Percentiles rank a stretch among this genome's conserved stretches.
These are phyloP conservation scores for Pangasius macronema DNA, from an alignment of 2,797 vertebrate species.

Conservation along the genomic window DNA sequence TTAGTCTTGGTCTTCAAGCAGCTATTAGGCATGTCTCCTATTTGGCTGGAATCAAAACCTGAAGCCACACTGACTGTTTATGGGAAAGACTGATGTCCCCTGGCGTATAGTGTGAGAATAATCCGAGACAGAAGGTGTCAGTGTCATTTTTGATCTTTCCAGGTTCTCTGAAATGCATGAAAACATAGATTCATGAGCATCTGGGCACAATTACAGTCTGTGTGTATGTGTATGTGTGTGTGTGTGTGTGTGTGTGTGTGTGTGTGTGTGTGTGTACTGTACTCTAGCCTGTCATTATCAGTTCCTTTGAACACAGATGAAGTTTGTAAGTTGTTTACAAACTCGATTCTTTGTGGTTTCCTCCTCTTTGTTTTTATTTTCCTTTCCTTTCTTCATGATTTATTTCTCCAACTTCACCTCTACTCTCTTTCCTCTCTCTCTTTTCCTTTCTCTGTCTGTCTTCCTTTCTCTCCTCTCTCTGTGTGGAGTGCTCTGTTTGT, in stretches of 20 bases:
- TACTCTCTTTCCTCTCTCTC: not conserved
- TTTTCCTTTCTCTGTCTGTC: not conserved
- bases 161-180: not conserved
- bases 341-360: not conserved
- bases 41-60: not conserved
- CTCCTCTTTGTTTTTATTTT: not conserved
- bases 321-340: slow-evolving; percentile 20
- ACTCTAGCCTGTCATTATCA: slow-evolving; percentile 8
- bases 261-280: slow-evolving; percentile 10
- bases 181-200: slow-evolving; percentile 21
- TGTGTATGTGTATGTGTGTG: slow-evolving; percentile 23
- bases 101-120: not conserved
- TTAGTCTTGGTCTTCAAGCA: slow-evolving; percentile 14
- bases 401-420: not conserved
- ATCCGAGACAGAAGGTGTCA: not conserved
- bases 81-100: not conserved
- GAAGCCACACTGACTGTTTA: not conserved
- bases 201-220: slow-evolving; percentile 31
- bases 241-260: slow-evolving; percentile 23
- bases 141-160: not conserved
- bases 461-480: not conserved
- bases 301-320: not conserved
- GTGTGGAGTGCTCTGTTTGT: slow-evolving; percentile 7
- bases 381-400: not conserved
- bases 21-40: not conserved